A percentile compares a stretch with the other conserved stretches of the same genome.
Conservation (phyloP, 2,797 vertebrate genomes). For the Sus cebifrons region DNA sequence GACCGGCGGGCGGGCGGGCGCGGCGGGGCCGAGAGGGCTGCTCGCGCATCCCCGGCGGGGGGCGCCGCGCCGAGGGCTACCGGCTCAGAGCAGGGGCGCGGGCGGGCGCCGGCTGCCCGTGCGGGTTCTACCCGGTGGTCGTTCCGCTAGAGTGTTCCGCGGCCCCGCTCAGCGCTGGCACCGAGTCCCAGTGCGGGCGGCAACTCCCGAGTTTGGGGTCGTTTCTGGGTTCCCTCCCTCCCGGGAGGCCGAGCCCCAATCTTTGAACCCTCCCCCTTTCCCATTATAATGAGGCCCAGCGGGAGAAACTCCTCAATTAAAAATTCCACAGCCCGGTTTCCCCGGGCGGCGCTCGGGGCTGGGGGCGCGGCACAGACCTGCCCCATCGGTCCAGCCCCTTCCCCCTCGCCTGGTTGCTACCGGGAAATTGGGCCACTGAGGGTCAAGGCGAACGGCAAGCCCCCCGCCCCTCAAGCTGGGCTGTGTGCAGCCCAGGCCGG, state of each 20-base stretch:
- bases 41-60: background rate
- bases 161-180: background rate
- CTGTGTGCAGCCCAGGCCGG: background rate
- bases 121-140: background rate
- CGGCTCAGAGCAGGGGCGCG: background rate
- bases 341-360: background rate
- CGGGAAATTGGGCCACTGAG: conserved; percentile 28
- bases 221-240: conserved; percentile 67
- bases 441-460: conserved; percentile 14
- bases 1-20: background rate
- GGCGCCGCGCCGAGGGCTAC: background rate
- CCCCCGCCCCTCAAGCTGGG: background rate
- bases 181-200: conserved; percentile 50
- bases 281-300: conserved; percentile 69
- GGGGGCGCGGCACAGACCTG: background rate
- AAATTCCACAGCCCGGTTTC: conserved; percentile 71
- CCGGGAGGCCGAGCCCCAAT: background rate
- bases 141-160: background rate
- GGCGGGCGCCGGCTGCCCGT: background rate
- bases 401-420: background rate
- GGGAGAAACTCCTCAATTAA: conserved; percentile 70
- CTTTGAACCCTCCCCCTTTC: background rate
- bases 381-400: background rate
- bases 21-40: background rate
- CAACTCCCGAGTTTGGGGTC: conserved; percentile 81